Percentiles rank a stretch among this genome's conserved stretches.
Evolutionary conservation across 2,797 vertebrate species (phyloP).

Genomic region (Todus mexicanus): DNA sequence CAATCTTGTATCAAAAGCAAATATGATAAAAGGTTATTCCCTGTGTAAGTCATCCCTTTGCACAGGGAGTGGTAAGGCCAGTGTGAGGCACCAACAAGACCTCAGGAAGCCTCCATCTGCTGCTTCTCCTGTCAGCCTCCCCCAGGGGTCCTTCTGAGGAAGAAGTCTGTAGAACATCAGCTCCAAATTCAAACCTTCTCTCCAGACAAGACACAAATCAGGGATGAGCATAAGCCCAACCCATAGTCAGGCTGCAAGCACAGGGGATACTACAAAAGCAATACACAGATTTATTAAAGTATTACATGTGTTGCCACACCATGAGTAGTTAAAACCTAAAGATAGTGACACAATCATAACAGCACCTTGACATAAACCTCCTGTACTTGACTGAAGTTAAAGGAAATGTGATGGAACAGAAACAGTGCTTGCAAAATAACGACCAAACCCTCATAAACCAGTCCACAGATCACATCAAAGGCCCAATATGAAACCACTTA

Average conservation of each 20-base stretch:
- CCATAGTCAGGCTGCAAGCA: rapidly evolving
- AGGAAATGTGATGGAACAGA: neutral
- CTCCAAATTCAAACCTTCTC: neutral
- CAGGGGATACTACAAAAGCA: neutral
- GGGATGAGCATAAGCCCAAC: neutral
- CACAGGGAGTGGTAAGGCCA: neutral
- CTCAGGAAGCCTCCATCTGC: neutral
- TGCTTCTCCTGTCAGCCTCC: neutral
- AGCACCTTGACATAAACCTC: neutral
- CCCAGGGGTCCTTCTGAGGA: neutral
- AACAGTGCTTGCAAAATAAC: neutral
- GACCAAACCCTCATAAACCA: neutral
- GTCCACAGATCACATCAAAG: neutral
- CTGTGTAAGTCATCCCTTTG: neutral
- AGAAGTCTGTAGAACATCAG: neutral
- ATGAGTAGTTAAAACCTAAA: neutral
- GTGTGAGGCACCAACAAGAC: neutral
- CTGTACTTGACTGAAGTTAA: neutral
- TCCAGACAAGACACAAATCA: rapidly evolving
- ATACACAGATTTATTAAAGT: neutral
- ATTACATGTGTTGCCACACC: neutral
- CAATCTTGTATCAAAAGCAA: neutral
- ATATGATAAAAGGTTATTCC: neutral
- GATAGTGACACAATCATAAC: neutral
- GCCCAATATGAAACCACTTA: neutral